Evolutionary conservation across 2,113 vertebrate species (phyloP), one percentile per base, ranked within the genome.

Genomic region (Boulengeromyrus knoepffleri): DNA sequence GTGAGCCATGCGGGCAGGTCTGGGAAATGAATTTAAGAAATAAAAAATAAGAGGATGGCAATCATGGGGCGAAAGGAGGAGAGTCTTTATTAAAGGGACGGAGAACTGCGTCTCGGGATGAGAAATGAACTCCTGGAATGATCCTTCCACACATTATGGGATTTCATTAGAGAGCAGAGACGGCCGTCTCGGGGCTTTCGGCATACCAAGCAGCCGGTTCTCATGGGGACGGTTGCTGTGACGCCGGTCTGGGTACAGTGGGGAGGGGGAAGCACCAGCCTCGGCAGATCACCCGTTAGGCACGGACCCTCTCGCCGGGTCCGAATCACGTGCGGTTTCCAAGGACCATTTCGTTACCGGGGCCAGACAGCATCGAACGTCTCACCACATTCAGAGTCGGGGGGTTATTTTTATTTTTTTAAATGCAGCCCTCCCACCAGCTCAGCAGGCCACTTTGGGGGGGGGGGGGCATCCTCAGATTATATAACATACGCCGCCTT

Each of bases 201-300:
- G 39, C 8, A 85, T 85, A 85, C 83, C 42, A 85, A 85, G 83
- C 42, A 47, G 83, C 83, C 45, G 8, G 42, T 85, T 85, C 83
- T 85, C 83, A 85, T 85, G 83, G 83, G 83, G 83, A 85, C 19
- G 83, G 83, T 85, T 85, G 39, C 77, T 24, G 83, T 47, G 39
- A 85, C 45, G 83, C 42, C 3, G 3, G n/a, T 31, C 62, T 13
- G 19, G 77, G 77, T 19, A 13, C 19, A 6, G 36, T 21, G 77
- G 77, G 77, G 77, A 12, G 77, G 39, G 7, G 58, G 3, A 1
- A 2, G 5, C n/a, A 31, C 27, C n/a, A 21, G 77, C 7, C 15
- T 83, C 2, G 15, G 19, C 74, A 19, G 31, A 80, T 6, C 1
- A 1, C 74, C 58, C n/a, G 8, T 8, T n/a, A 62, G 56, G 21